A percentile compares a stretch with the other conserved stretches of the same genome.
Conservation (phyloP, 1,140 invertebrate species). For the Babylonia areolata region DNA sequence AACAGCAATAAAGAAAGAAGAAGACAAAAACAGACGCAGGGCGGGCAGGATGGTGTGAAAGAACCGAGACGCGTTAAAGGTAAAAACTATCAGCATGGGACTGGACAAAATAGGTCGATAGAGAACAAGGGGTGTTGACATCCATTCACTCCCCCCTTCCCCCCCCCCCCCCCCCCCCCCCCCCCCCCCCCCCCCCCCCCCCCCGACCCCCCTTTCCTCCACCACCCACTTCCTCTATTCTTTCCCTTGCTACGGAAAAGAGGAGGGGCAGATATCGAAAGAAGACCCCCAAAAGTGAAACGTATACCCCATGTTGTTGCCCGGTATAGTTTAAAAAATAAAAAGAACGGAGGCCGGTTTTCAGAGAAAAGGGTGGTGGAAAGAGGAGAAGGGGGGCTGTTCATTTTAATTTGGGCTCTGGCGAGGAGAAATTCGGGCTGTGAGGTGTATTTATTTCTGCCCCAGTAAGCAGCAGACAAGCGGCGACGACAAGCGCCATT, state of each 20-base stretch:
- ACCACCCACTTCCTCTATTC: too few species aligned
- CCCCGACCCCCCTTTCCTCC: neutral
- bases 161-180: neutral
- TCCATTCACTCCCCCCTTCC: neutral
- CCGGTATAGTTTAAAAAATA: neutral
- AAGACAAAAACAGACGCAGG: neutral
- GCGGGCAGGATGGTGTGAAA: neutral
- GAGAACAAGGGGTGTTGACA: neutral
- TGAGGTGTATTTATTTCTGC: constrained; percentile 17
- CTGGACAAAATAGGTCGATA: too few species aligned
- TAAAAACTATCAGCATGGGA: too few species aligned
- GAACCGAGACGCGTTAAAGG: too few species aligned
- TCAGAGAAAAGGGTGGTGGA: neutral
- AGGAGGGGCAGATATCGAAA: neutral
- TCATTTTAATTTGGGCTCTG: constrained; percentile 9
- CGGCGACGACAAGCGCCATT: constrained; percentile 3
- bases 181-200: neutral
- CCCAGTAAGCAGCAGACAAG: neutral
- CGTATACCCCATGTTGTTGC: neutral
- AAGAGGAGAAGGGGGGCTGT: neutral
- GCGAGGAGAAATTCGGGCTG: neutral
- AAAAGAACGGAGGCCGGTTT: neutral
- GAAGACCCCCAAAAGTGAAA: neutral
- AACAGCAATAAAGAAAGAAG: neutral
- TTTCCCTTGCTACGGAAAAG: neutral